Evolutionary conservation across 2,888 invertebrate genomes (phyloP), one percentile per base, ranked within the genome.

Genomic region (Drosophila peninsularis): DNA sequence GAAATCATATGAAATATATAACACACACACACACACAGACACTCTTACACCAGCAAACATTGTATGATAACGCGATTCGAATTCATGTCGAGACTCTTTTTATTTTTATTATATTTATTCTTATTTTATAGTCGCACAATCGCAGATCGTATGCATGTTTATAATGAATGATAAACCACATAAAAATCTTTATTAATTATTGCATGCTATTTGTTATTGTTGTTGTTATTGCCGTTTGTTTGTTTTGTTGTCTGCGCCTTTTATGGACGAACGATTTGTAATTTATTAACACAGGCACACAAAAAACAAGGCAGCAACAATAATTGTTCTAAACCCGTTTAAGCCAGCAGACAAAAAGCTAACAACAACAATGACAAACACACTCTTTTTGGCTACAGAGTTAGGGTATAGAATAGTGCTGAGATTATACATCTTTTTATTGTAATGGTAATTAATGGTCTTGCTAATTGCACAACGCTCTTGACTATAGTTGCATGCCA

Each of bases 401-500:
- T 17, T 54, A 54, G 17, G 41, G 54, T 27, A 32, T 27, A 14
- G 27, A 49, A 21, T 65, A 34, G 44, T 57, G 47, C 44, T 56
- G 36, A 56, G 39, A 49, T 45, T 56, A 49, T 42, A 54, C 37
- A 55, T 85, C 44, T 68, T 80, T 80, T 80, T 80, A 78, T 80
- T 49, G 75, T 37, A 58, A 54, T 72, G 78, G 65, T 80, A 80
- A 83, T 78, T 76, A 82, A 86, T 78, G 74, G 68, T 47, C 71
- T 65, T 68, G 74, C 83, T 80, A 80, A 78, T 81, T 75, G 71
- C 65, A 66, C 71, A 79, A 71, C 36, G 44, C 62, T 74, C 57
- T 73, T 82, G 62, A 67, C 67, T 75, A 66, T 71, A 80, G 65
- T 62, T 77, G 79, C 81, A 84, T 79, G 82, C 81, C 67, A 74